Evolutionary conservation across 2,797 vertebrate genomes (phyloP).

Genomic region (Pteropus rufus): DNA sequence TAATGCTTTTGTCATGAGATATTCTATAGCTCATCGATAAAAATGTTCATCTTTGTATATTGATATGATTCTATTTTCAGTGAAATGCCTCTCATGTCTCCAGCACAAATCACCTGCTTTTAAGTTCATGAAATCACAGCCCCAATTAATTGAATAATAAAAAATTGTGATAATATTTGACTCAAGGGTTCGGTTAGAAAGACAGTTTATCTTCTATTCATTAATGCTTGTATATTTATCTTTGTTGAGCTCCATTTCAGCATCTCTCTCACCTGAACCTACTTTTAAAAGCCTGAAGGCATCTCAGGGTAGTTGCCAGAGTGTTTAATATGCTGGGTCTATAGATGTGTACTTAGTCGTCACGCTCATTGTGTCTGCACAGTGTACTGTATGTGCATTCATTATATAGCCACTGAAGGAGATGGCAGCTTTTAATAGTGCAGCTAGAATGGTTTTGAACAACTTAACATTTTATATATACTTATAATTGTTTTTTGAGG

Average conservation of each 20-base stretch:
- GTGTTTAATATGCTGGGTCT: not conserved
- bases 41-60: not conserved
- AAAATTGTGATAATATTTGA: not conserved
- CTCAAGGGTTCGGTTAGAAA: not conserved
- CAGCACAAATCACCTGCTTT: not conserved
- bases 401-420: not conserved
- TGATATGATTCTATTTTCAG: not conserved
- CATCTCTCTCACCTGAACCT: not conserved
- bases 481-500: not conserved
- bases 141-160: not conserved
- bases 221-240: not conserved
- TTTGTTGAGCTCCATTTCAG: not conserved
- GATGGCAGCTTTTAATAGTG: not conserved
- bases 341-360: not conserved
- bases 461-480: not conserved
- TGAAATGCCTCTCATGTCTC: not conserved
- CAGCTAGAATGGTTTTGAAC: not conserved
- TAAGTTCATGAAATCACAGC: not conserved
- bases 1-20: not conserved
- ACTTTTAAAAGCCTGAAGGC: not conserved
- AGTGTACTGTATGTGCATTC: not conserved
- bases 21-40: not conserved
- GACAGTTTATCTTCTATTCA: not conserved
- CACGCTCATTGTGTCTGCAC: not conserved
- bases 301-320: not conserved